These are phyloP conservation scores for Gallinago jamesoni DNA, from an alignment of 2,113 vertebrate genomes.

Conservation along the genomic window DNA sequence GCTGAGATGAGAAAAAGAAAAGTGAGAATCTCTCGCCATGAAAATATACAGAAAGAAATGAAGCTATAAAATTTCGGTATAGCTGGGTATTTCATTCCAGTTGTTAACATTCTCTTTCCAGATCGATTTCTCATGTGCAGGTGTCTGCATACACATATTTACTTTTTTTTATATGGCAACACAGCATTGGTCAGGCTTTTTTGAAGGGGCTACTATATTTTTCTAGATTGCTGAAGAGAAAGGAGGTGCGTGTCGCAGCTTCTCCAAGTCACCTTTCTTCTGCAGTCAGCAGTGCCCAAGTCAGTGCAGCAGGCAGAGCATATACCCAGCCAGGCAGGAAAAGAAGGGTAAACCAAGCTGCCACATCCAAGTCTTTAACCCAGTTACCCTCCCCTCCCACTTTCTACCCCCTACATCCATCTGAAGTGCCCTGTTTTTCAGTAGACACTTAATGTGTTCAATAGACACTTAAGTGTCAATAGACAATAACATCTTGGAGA, in stretches of 20 bases:
- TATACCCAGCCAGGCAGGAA: background rate
- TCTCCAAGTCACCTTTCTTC: background rate
- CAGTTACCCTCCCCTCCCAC: background rate
- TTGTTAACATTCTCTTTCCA: background rate
- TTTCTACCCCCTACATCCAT: background rate
- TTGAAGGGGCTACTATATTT: background rate
- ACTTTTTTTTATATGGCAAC: background rate
- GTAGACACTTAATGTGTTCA: background rate
- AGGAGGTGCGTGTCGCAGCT: background rate
- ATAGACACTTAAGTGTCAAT: too few relatives aligned
- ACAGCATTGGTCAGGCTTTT: background rate
- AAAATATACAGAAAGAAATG: conserved; percentile 6
- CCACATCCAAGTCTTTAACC: background rate
- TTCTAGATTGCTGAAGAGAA: background rate
- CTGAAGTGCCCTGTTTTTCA: background rate
- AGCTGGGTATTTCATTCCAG: background rate
- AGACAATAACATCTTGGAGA: background rate
- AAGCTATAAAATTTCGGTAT: background rate
- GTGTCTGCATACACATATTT: background rate
- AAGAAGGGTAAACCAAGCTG: background rate
- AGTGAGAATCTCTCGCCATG: background rate
- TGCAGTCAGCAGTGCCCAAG: background rate
- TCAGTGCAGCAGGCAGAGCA: fast-evolving
- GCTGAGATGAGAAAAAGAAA: background rate
- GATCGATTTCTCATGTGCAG: background rate